These are phyloP conservation scores for Echinarachnius parma DNA, from an alignment of 53 echinoderm and acorn worm species.

Conservation along the genomic window DNA sequence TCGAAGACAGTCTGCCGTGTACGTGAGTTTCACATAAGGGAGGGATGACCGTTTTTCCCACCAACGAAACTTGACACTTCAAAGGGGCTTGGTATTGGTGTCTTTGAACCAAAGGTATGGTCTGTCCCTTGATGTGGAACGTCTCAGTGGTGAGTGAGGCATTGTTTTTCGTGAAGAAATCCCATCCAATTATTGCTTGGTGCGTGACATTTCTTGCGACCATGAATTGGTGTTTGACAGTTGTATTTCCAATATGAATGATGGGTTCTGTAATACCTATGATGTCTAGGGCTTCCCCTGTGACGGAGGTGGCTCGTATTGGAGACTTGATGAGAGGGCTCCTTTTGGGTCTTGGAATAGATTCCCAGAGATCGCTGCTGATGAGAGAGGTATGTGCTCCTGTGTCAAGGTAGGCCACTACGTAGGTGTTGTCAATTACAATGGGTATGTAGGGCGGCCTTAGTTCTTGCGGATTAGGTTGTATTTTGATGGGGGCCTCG, in stretches of 20 bases:
- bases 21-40: constrained; percentile 25
- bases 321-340: background rate
- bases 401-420: constrained; percentile 23
- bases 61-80: constrained; percentile 7
- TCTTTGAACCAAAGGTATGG: background rate
- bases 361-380: constrained; percentile 15
- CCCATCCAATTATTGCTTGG: background rate
- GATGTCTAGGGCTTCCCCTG: background rate
- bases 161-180: background rate
- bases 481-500: no score
- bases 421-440: constrained; percentile 9
- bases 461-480: no score
- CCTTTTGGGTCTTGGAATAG: background rate
- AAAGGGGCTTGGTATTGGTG: background rate
- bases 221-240: background rate
- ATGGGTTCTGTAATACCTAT: background rate
- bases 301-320: background rate
- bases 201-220: no score
- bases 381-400: constrained; percentile 33
- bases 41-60: background rate
- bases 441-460: constrained; percentile 13
- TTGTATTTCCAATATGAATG: background rate
- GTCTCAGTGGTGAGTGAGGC: background rate
- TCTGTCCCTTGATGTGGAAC: background rate
- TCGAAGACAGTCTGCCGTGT: background rate